A percentile compares a stretch with the other conserved stretches of the same genome.
Conservation (phyloP, 2,888 invertebrate species). For the Acleris holmiana region DNA sequence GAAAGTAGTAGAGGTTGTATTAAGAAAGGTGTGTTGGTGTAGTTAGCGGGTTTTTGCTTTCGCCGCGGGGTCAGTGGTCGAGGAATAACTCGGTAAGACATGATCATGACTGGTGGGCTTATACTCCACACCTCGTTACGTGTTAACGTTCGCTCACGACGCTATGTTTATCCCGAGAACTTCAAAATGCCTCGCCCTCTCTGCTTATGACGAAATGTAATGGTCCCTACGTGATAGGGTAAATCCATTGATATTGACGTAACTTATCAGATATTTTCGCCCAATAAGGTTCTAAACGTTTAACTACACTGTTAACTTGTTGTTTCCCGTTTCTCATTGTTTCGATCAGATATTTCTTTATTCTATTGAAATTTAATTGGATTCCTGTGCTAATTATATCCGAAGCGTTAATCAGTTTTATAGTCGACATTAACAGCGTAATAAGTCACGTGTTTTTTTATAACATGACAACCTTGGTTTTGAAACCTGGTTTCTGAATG, state of each 20-base stretch:
- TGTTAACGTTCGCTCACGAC: constrained; percentile 84
- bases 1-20: constrained; percentile 40
- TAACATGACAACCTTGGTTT: constrained; percentile 56
- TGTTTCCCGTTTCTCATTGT: constrained; percentile 1
- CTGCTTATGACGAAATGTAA: constrained; percentile 66
- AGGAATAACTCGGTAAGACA: constrained; percentile 82
- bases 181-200: constrained; percentile 65
- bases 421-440: constrained; percentile 52
- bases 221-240: constrained; percentile 68
- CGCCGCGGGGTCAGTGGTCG: constrained; percentile 75
- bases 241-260: constrained; percentile 48
- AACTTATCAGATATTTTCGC: constrained; percentile 36
- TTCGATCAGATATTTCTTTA: neutral
- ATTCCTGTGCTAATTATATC: constrained; percentile 25
- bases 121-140: constrained; percentile 83
- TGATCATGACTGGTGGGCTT: constrained; percentile 83
- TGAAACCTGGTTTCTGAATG: constrained; percentile 57
- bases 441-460: constrained; percentile 52
- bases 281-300: constrained; percentile 26
- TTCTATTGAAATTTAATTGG: constrained; percentile 14
- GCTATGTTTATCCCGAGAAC: constrained; percentile 78
- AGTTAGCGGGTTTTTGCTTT: constrained; percentile 59
- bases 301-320: constrained; percentile 16
- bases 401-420: constrained; percentile 46
- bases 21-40: constrained; percentile 39